Evolutionary conservation across 2,113 vertebrate species (phyloP), one percentile per base, ranked within the genome.

Genomic region (Naja naja): DNA sequence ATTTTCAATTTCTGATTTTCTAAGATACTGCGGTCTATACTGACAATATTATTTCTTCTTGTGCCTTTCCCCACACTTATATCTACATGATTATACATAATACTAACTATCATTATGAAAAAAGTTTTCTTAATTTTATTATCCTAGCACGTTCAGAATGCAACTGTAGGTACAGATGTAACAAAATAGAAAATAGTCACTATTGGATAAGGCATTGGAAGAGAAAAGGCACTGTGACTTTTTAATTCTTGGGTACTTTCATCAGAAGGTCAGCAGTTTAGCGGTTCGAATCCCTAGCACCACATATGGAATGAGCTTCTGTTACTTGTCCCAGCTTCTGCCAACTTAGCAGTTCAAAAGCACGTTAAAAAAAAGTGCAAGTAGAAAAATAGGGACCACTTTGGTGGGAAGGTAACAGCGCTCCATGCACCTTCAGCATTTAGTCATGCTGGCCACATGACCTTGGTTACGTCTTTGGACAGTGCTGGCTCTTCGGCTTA

Each of bases 1-100:
- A 89, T 56, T 85, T 81, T 92, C 39, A 91, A 54, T 49, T 81
- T 90, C 30, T 53, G 5, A 92, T 92, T 92, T 85, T 56, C 47
- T 89, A 92, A 55, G 39, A 74, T 89, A 81, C 47, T 89, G 87
- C 56, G 12, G 47, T 18, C 55, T 89, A 81, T 18, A 39, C 49
- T 47, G 52, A n/a, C 87, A 89, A 81, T 49, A 47, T 90, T 52
- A 69, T 90, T 69, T 52, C 27, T 69, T 69, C 43, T 34, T 49
- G 27, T 69, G 16, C 23, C 43, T 52, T 69, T 52, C 86, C 27
- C 14, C 81, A 25, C 52, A 47, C 1, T 45, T 55, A 9, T 81
- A 43, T 30, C 23, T 55, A 2, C 8, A 55, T 27, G 39, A 3
- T 92, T 39, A 16, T 88, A 25, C 20, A 87, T n/a, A 11, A 69